Evolutionary conservation across 2,888 invertebrate species (phyloP), one percentile per base, ranked within the genome.

Genomic region (Adelphocoris suturalis): DNA sequence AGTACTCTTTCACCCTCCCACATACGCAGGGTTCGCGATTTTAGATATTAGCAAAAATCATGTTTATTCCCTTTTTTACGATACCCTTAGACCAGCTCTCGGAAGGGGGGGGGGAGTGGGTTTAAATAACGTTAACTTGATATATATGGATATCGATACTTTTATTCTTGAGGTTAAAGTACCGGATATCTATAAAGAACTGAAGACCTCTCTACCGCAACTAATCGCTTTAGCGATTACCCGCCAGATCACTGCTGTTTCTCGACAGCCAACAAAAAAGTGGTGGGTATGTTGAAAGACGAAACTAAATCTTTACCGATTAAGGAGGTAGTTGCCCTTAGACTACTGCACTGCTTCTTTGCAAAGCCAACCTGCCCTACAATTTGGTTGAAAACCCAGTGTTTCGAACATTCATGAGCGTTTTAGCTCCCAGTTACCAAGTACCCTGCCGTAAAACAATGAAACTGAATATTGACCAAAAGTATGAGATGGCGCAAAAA

Each of bases 281-380:
- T 13, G 13, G 52, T 52, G 13, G 52, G 52, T 52, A 52, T 14
- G 52, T 16, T 52, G 16, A 52, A 52, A 52, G 52, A 52, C 11
- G 52, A 52, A 46, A 81, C 81, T 37, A 81, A 28, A 28, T 23
- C 27, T 14, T 0, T 81, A 13, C 81, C 81, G 12, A 81, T 81
- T 13, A 46, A 19, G 13, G 27, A 81, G 81, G 23, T 37, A 14
- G 81, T 81, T 23, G 37, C 27, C 37, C 37, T 81, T 19, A 28
- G 81, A 46, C 47, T n/a, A n/a, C n/a, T n/a, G n/a, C n/a, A 68
- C 68, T 68, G 7, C 68, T 75, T 27, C 75, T 75, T 75, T 75
- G 75, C 23, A 75, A 75, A 75, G 75, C 23, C 7, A 19, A 75
- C 75, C 23, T 75, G 4, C 11, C 75, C n/a, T n/a, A n/a, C n/a